Percentiles rank a stretch among this genome's conserved stretches.
phyloP scores from a whole-genome alignment of 2,888 invertebrate species.

The Rhaphigaster nebulosa region DNA sequence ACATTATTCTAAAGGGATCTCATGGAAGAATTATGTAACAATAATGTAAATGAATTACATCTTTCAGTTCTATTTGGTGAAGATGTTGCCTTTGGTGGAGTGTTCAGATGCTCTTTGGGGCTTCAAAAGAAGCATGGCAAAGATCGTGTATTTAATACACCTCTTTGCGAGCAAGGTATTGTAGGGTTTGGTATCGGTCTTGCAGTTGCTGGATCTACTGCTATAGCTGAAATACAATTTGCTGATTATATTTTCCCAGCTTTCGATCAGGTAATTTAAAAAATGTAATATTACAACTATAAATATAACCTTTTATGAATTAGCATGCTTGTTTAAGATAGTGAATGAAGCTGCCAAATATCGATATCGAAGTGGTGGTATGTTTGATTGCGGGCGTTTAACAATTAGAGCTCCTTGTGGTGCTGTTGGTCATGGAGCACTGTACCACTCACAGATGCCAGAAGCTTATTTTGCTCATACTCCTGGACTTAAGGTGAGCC shows the following conservation, averaged over 20 bases:
- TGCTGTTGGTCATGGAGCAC: conserved; percentile 98
- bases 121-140: conserved; percentile 93
- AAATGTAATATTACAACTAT: background rate
- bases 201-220: conserved; percentile 91
- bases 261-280: conserved; percentile 87
- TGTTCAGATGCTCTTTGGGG: conserved; percentile 94
- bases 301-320: background rate
- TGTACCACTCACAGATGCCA: conserved; percentile 98
- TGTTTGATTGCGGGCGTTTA: conserved; percentile 89
- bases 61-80: conserved; percentile 88
- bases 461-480: conserved; percentile 98
- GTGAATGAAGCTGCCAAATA: conserved; percentile 95
- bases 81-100: conserved; percentile 98
- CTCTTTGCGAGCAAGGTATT: conserved; percentile 96
- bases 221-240: conserved; percentile 99
- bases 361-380: conserved; percentile 92
- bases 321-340: conserved; percentile 70
- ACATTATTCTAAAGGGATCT: too few species aligned
- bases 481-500: conserved; percentile 84
- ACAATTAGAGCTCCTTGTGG: conserved; percentile 94
- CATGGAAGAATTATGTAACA: background rate
- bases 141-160: conserved; percentile 96
- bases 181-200: conserved; percentile 97
- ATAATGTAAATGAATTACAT: conserved; percentile 55
- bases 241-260: conserved; percentile 99